A percentile compares a stretch with the other conserved stretches of the same genome.
These are phyloP conservation scores for Hermodice carunculata DNA, from an alignment of 2,888 invertebrate genomes.

Conservation along the genomic window DNA sequence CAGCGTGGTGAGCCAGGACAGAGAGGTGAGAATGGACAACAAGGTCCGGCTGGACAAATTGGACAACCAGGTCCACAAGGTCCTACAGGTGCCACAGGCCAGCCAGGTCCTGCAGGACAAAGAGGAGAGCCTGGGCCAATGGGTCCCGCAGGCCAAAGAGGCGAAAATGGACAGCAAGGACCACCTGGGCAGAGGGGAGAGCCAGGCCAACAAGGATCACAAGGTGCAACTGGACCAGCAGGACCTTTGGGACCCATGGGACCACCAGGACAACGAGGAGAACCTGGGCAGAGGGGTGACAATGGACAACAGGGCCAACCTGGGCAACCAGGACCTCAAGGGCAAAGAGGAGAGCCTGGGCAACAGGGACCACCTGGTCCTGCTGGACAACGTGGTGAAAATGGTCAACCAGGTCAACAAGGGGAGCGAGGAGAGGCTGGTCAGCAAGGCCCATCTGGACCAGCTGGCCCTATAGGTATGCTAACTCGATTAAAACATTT, in stretches of 20 bases:
- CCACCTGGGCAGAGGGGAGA: conserved; percentile 22
- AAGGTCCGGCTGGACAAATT: conserved; percentile 10
- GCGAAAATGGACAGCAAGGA: conserved; percentile 2
- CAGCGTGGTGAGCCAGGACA: conserved; percentile 6
- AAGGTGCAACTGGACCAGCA: conserved; percentile 20
- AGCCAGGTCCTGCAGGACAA: conserved; percentile 23
- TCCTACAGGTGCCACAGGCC: conserved; percentile 21
- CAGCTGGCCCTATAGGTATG: too few species aligned
- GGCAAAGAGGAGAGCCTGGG: conserved; percentile 17
- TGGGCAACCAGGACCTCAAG: conserved; percentile 13
- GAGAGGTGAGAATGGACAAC: too few species aligned
- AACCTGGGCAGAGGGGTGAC: conserved; percentile 22
- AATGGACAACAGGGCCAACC: conserved; percentile 19
- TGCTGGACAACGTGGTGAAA: conserved; percentile 11
- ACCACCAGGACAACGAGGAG: conserved; percentile 25
- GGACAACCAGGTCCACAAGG: conserved; percentile 23
- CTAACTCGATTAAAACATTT: too few species aligned
- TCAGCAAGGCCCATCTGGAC: too few species aligned
- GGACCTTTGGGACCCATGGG: conserved; percentile 32
- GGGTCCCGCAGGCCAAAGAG: background rate
- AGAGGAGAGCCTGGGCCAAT: conserved; percentile 21
- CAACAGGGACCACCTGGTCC: conserved; percentile 13
- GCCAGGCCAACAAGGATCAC: conserved; percentile 25
- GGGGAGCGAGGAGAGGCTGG: conserved; percentile 15
- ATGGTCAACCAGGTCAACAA: conserved; percentile 15